Conservation (phyloP, 2,797 vertebrate species). For the Tokudaia tokunoshimensis region DNA sequence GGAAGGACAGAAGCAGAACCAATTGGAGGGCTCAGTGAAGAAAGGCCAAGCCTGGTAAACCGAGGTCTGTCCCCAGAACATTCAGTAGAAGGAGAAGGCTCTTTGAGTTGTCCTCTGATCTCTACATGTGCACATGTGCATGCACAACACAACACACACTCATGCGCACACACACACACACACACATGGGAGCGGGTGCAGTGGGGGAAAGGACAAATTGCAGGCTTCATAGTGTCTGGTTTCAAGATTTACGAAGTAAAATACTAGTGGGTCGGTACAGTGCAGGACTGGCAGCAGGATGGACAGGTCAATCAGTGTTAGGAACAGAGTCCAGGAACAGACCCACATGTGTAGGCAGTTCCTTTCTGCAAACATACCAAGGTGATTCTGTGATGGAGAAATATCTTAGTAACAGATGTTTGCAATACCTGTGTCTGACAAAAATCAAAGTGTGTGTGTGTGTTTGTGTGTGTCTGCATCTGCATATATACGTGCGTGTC, state of each 20-base stretch:
- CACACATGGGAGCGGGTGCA: background rate
- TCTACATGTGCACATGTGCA: background rate
- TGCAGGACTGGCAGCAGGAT: background rate
- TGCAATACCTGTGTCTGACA: background rate
- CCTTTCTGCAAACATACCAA: background rate
- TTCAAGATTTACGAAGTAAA: background rate
- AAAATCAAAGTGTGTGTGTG: background rate
- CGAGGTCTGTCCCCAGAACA: background rate
- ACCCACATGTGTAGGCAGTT: background rate
- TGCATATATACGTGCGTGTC: too few relatives aligned
- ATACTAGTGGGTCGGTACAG: background rate
- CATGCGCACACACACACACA: background rate
- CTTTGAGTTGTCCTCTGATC: background rate
- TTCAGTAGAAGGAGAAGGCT: background rate
- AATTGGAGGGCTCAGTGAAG: background rate
- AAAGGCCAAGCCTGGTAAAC: background rate
- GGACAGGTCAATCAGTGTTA: background rate
- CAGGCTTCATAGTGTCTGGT: background rate
- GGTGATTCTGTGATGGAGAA: background rate
- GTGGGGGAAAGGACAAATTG: background rate
- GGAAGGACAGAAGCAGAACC: background rate
- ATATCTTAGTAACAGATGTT: background rate
- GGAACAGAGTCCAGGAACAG: background rate
- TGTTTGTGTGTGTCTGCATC: background rate
- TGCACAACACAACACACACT: background rate